Evolutionary conservation across 2,113 vertebrate species (phyloP).

Genomic region (Rhinogobius similis): DNA sequence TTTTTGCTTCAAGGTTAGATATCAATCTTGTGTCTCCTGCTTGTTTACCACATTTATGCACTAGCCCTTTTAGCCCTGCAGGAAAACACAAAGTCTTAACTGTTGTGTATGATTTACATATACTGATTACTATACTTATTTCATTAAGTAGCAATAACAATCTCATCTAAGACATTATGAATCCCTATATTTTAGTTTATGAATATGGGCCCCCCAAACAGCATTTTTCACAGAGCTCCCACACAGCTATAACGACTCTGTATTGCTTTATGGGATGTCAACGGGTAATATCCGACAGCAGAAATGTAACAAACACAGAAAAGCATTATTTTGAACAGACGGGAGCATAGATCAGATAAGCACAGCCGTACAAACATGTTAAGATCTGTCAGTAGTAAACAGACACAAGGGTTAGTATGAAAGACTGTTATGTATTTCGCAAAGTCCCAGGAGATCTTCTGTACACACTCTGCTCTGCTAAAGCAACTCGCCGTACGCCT

Average conservation of each 20-base stretch:
- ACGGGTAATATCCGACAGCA: background rate
- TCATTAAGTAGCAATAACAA: background rate
- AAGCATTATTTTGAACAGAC: background rate
- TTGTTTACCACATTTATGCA: constrained; percentile 37
- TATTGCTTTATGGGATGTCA: background rate
- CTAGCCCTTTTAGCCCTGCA: background rate
- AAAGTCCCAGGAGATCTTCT: constrained; percentile 17
- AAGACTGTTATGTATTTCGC: constrained; percentile 20
- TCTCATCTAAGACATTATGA: background rate
- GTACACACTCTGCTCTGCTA: background rate
- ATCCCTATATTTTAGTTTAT: too few species aligned
- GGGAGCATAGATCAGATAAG: background rate
- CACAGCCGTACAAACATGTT: constrained; percentile 14
- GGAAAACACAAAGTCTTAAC: background rate
- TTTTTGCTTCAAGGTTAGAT: constrained; percentile 36
- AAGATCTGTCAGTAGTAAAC: constrained; percentile 19
- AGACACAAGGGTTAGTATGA: background rate
- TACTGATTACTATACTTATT: background rate
- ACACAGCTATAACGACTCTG: background rate
- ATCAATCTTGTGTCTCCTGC: constrained; percentile 48
- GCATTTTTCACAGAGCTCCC: background rate
- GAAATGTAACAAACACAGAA: background rate
- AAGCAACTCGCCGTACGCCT: constrained; percentile 1
- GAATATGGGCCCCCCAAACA: background rate
- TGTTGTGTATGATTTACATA: background rate